phyloP scores from a whole-genome alignment of 1,140 invertebrate species.

The Brachionus sp. region DNA sequence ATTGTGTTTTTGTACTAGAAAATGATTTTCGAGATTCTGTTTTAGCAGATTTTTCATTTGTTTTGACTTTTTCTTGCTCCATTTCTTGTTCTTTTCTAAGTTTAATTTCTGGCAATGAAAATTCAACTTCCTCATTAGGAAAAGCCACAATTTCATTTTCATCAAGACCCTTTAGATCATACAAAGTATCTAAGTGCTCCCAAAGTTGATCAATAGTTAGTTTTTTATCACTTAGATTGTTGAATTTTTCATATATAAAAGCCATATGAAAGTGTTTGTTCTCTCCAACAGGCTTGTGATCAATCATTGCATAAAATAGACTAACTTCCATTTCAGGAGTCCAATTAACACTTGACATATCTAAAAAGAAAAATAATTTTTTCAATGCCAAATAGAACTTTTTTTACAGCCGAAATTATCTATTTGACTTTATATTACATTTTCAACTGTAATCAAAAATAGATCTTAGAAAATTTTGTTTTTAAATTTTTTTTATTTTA shows the following conservation, averaged over 20 bases:
- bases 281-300: slow-evolving; percentile 44
- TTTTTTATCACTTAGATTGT: slow-evolving; percentile 43
- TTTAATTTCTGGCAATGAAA: slow-evolving; percentile 6
- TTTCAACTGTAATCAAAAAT: slow-evolving; percentile 16
- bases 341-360: slow-evolving; percentile 14
- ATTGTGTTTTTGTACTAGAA: not conserved
- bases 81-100: not conserved
- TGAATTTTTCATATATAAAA: slow-evolving; percentile 45
- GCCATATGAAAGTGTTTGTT: slow-evolving; percentile 38
- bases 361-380: not conserved
- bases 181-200: slow-evolving; percentile 31
- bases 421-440: slow-evolving; percentile 15
- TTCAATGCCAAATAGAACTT: slow-evolving; percentile 5
- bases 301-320: slow-evolving; percentile 44
- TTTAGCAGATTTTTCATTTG: not conserved
- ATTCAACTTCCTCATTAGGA: slow-evolving; percentile 42
- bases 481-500: not conserved
- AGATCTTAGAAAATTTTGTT: not conserved
- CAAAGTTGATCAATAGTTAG: slow-evolving; percentile 28
- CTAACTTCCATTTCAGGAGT: slow-evolving; percentile 41
- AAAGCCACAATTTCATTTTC: slow-evolving; percentile 40
- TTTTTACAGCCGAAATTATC: not conserved
- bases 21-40: not conserved
- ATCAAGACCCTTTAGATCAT: slow-evolving; percentile 29
- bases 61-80: not conserved